Evolutionary conservation across 2,797 vertebrate genomes (phyloP), one percentile per base, ranked within the genome.

Genomic region (Selene dorsalis): DNA sequence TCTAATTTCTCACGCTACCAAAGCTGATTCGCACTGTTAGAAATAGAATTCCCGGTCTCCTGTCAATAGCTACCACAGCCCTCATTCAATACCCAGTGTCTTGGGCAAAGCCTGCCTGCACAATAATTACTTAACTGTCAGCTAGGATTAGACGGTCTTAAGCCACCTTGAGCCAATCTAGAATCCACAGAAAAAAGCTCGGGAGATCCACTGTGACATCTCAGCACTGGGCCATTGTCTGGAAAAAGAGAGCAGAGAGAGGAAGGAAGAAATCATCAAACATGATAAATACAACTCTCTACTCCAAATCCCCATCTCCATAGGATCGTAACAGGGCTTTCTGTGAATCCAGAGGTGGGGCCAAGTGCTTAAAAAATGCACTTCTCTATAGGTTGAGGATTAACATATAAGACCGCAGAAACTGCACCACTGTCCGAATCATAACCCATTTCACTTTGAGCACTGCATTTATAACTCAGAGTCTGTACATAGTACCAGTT

Each of bases 71-170:
- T 39, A 72, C 78, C 43, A 58, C 58, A 68, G 68, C 24, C 70
- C 80, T 86, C 72, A 86, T 93, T 93, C 87, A 89, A 91, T 91
- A 88, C 53, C 32, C 55, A 78, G 82, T 84, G 85, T 92, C 90
- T 85, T 71, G 85, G 88, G 86, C 85, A 87, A 89, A 86, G 87
- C 83, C 85, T 61, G 83, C 69, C 88, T 84, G 75, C 57, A 87
- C 90, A 92, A 92, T 93, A 92, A 94, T 92, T 91, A 94, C 90
- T 92, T 89, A 93, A 90, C 91, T 93, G 93, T 93, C 92, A 94
- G 87, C 86, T 73, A 84, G 92, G 92, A 93, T 94, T 94, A 93
- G 80, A 82, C 8, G 30, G 80, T 87, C 20, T 80, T 90, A 93
- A 93, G 89, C 87, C 76, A 87, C 82, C 47, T 73, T 88, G 81